Evolutionary conservation across 2,797 vertebrate genomes (phyloP).

Genomic region (Tamandua tetradactyla): DNA sequence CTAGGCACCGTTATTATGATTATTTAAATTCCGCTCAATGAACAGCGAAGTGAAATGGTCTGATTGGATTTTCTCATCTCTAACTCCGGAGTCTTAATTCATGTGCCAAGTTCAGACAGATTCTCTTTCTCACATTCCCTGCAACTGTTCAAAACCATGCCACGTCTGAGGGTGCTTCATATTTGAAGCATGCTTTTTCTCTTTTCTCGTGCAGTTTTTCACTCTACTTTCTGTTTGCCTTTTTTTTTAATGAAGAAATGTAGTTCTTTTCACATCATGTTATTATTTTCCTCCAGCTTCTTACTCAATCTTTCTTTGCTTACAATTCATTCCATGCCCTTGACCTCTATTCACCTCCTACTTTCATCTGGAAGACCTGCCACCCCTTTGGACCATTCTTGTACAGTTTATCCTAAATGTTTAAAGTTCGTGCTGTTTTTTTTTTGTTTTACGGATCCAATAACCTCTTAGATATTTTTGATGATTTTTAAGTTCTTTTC

Average conservation of each 20-base stretch:
- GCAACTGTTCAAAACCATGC: background rate
- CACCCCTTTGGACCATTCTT: background rate
- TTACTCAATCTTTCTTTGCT: background rate
- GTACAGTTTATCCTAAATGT: background rate
- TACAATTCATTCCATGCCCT: background rate
- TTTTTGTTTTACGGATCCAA: background rate
- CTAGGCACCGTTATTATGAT: background rate
- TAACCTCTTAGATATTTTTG: background rate
- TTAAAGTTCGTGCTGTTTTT: background rate
- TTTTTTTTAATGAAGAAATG: background rate
- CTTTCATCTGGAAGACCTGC: background rate
- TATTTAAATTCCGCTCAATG: background rate
- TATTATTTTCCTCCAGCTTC: background rate
- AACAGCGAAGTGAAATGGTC: background rate
- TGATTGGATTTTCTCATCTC: background rate
- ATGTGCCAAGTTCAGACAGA: background rate
- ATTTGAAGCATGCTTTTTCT: slow-evolving; percentile 1
- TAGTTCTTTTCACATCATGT: background rate
- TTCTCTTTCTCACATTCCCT: slow-evolving; percentile 11
- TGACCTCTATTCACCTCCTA: background rate
- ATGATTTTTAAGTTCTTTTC: slow-evolving; percentile 12
- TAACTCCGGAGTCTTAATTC: background rate
- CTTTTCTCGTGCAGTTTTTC: background rate
- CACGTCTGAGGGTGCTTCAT: background rate
- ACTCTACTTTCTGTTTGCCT: background rate